These are phyloP conservation scores for Strigamia transsilvanica DNA, from an alignment of 2,888 invertebrate genomes.

Conservation along the genomic window DNA sequence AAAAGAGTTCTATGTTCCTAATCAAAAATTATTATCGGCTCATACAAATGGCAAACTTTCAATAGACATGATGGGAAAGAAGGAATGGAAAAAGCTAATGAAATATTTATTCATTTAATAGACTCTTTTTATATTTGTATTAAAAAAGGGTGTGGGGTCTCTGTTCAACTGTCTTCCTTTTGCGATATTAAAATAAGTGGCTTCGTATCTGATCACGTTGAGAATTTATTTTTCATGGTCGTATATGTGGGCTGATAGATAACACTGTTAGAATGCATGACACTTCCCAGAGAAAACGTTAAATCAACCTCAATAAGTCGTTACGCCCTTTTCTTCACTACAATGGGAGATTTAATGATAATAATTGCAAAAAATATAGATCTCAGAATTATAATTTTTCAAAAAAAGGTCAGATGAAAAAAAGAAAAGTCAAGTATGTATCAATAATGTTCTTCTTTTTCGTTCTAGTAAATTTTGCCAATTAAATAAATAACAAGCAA, in stretches of 20 bases:
- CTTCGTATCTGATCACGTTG: constrained; percentile 1
- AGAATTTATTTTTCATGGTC: constrained; percentile 22
- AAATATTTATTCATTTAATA: constrained; percentile 14
- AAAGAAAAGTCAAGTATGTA: background rate
- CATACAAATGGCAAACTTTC: constrained; percentile 34
- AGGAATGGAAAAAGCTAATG: background rate
- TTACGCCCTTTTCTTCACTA: constrained; percentile 26
- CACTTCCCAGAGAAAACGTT: constrained; percentile 24
- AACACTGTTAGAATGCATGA: constrained; percentile 23
- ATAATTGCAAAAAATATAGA: background rate
- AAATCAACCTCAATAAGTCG: constrained; percentile 19
- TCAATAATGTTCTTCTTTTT: too few species aligned
- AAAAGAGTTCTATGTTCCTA: constrained; percentile 25
- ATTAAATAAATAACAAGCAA: too few species aligned
- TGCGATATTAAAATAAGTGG: background rate
- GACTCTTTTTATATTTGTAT: background rate
- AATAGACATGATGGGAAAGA: background rate
- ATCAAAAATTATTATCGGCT: constrained; percentile 37
- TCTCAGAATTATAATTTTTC: background rate
- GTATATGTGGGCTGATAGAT: constrained; percentile 14
- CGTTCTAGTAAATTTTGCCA: too few species aligned
- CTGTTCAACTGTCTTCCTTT: constrained; percentile 2
- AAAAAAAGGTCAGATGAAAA: background rate
- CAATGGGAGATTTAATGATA: constrained; percentile 7
- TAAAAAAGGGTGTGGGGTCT: constrained; percentile 7